These are phyloP conservation scores for Polydrusus tereticollis DNA, from an alignment of 2,888 invertebrate species.

Conservation along the genomic window DNA sequence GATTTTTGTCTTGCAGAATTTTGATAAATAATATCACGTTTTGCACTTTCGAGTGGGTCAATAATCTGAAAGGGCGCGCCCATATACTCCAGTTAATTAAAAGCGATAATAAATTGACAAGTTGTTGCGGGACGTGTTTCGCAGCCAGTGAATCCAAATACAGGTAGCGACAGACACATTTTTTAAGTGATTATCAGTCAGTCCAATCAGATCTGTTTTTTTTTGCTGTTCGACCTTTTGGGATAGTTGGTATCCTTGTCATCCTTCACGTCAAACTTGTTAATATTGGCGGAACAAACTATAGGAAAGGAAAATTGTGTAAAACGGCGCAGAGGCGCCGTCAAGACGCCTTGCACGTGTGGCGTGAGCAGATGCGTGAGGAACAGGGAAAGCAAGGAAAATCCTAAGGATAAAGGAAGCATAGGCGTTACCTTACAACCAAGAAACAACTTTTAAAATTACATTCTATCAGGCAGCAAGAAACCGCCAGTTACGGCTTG, in stretches of 20 bases:
- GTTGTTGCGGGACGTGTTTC: not conserved
- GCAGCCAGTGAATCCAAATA: too few relatives aligned
- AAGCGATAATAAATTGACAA: not conserved
- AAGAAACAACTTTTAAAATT: too few relatives aligned
- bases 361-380: conserved; percentile 22
- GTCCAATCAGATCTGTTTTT: too few relatives aligned
- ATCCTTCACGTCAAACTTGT: not conserved
- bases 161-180: too few relatives aligned
- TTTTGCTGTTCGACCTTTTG: too few relatives aligned
- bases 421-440: not conserved
- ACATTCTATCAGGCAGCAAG: too few relatives aligned
- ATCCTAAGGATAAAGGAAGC: conserved; percentile 7
- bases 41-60: conserved; percentile 13
- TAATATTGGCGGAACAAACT: not conserved
- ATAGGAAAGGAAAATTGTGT: not conserved
- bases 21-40: not conserved
- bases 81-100: not conserved
- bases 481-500: too few relatives aligned
- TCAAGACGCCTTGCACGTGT: conserved; percentile 20
- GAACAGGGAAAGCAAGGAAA: conserved; percentile 12
- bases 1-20: not conserved
- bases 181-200: too few relatives aligned
- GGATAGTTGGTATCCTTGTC: too few relatives aligned
- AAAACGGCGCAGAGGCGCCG: conserved; percentile 14
- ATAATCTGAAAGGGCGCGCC: conserved; percentile 17